Base-by-base conservation (phyloP, 1,140 invertebrate genomes). In the Pseudachorutes palmiensis region DNA sequence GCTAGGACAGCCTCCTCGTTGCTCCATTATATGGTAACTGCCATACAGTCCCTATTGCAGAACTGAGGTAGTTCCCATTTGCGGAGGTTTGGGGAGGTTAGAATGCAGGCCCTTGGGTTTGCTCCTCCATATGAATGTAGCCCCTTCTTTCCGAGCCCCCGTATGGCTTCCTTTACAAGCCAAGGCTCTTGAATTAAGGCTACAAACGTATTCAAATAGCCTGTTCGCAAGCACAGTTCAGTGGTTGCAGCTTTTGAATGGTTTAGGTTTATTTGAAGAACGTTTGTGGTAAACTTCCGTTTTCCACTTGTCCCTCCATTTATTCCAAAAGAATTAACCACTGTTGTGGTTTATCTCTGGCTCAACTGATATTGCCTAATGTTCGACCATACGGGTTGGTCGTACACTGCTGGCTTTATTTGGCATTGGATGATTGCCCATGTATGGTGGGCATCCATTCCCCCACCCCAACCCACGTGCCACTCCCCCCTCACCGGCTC, bases 1-100 rank as follows among this genome's bases (percentile, higher is more conserved):
- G 68, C 68, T 1, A 66, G 26, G 1, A 65, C 58, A 5, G 65
- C 28, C 3, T 62, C 36, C 36, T 9, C 19, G 36, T 41, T 41
- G 5, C 19, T 41, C 36, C 36, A 41, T 41, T 41, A 9, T 9
- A 41, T 41, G 36, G 5, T 41, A 19, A 41, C 36, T 5, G 36
- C 36, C 36, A 19, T 19, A 41, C 36, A 41, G 19, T 41, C 36
- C 36, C 36, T 41, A 41, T 41, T 19, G 5, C 5, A 41, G 36
- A 41, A 41, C 19, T 41, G 36, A 9, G 36, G 36, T 5, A 41
- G 36, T 9, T 9, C 36, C 36, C 36, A 41, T 19, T 5, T 41
- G 5, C 36, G 5, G 5, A 41, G 36, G 36, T 41, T 41, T 5
- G 36, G 36, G 36, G 36, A 41, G 19, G 36, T 41, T 41, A 41